Conservation (phyloP, 2,113 vertebrate genomes). For the Probosciger aterrimus region DNA sequence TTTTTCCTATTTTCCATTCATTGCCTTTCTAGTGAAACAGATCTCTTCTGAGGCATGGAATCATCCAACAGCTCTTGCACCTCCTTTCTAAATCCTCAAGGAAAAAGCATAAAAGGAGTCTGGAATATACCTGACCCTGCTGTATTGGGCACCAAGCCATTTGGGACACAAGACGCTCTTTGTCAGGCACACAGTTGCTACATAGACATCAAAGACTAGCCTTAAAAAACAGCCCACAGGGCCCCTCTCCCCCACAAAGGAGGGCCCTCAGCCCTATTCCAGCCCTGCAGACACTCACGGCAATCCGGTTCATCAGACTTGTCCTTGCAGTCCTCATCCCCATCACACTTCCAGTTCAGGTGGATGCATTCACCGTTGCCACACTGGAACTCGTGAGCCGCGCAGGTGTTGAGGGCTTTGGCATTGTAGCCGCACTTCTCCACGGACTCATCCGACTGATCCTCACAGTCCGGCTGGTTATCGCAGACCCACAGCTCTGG, state of each 20-base stretch:
- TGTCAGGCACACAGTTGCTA: background rate
- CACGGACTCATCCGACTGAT: conserved; percentile 86
- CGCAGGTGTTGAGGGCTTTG: conserved; percentile 79
- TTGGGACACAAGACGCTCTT: background rate
- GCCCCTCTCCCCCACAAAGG: background rate
- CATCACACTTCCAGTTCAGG: conserved; percentile 95
- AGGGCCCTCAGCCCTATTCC: background rate
- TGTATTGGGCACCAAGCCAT: background rate
- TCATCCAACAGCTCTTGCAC: background rate
- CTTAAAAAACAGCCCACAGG: background rate
- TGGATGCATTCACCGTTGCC: conserved; percentile 90
- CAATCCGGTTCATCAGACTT: conserved; percentile 93
- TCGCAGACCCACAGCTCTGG: conserved; percentile 92
- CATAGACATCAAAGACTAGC: background rate
- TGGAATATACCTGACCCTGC: background rate
- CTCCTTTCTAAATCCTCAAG: background rate
- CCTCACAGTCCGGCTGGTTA: conserved; percentile 89
- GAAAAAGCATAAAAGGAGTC: background rate
- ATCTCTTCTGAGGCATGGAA: background rate
- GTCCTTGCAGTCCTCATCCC: conserved; percentile 96
- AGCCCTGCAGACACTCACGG: conserved; percentile 79
- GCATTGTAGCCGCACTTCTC: conserved; percentile 82
- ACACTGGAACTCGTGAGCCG: conserved; percentile 86
- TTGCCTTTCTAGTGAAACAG: background rate
- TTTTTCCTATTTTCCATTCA: background rate